These are phyloP conservation scores for Staurois parvus DNA, from an alignment of 2,797 vertebrate species.

Conservation along the genomic window DNA sequence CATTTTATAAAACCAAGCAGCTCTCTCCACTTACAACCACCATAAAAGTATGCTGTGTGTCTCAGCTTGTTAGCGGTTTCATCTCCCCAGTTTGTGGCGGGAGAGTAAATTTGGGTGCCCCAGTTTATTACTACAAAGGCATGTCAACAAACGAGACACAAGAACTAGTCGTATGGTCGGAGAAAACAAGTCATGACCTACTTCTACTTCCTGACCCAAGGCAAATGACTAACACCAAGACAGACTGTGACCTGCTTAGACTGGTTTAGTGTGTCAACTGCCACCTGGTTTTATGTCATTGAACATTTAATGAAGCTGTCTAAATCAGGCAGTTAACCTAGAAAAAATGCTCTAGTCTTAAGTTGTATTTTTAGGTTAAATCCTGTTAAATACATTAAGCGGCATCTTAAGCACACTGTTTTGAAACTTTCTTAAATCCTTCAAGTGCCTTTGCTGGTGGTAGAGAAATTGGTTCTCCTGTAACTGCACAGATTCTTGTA, in stretches of 20 bases:
- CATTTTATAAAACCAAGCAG: not conserved
- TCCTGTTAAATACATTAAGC: constrained; percentile 74
- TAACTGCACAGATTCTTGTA: not conserved
- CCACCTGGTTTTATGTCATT: constrained; percentile 77
- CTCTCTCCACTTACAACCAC: not conserved
- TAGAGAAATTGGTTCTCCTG: constrained; percentile 47
- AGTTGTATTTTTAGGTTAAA: constrained; percentile 73
- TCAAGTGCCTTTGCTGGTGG: constrained; percentile 63
- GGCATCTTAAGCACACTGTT: constrained; percentile 70
- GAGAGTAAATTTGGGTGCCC: constrained; percentile 12
- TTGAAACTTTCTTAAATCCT: constrained; percentile 68
- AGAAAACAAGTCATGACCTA: constrained; percentile 73
- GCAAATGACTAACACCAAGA: constrained; percentile 76
- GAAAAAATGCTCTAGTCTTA: constrained; percentile 70
- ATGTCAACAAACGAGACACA: constrained; percentile 61
- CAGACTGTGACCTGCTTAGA: constrained; percentile 74
- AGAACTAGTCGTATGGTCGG: constrained; percentile 65
- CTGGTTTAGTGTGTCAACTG: constrained; percentile 75
- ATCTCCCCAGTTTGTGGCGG: not conserved
- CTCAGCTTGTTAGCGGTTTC: not conserved
- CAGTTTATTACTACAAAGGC: constrained; percentile 54
- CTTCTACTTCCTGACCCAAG: constrained; percentile 74
- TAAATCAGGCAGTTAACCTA: constrained; percentile 71
- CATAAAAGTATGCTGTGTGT: not conserved
- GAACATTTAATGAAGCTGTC: constrained; percentile 75